These are phyloP conservation scores for Orchestes rusci DNA, from an alignment of 2,888 invertebrate species.

Conservation along the genomic window DNA sequence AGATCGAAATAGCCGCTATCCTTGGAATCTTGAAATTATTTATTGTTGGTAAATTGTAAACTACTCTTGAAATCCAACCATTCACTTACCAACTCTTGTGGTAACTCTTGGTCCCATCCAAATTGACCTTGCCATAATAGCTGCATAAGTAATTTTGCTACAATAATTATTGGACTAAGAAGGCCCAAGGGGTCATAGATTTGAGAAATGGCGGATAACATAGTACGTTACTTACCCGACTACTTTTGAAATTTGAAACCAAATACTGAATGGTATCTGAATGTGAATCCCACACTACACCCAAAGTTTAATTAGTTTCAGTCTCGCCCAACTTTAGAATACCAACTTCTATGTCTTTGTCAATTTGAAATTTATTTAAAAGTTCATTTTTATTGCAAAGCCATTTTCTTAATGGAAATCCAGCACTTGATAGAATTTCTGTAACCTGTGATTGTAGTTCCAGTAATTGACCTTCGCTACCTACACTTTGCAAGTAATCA, in stretches of 20 bases:
- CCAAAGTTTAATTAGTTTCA: constrained; percentile 18
- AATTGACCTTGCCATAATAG: constrained; percentile 14
- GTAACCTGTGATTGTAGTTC: no score
- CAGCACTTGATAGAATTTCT: constrained; percentile 12
- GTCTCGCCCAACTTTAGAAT: constrained; percentile 16
- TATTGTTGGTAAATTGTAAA: constrained; percentile 8
- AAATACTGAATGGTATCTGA: constrained; percentile 10
- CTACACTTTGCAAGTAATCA: constrained; percentile 18
- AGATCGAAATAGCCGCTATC: no score
- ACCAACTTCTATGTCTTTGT: constrained; percentile 6
- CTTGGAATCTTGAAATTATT: no score
- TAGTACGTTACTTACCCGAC: constrained; percentile 8
- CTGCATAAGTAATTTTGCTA: constrained; percentile 19
- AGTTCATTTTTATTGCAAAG: constrained; percentile 13
- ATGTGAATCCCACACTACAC: no score
- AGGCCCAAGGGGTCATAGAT: constrained; percentile 21
- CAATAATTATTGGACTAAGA: constrained; percentile 14
- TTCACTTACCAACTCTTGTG: constrained; percentile 5
- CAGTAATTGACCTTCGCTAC: no score
- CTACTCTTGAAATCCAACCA: constrained; percentile 9
- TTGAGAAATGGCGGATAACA: constrained; percentile 18
- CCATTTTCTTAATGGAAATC: constrained; percentile 23
- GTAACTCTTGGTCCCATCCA: constrained; percentile 15
- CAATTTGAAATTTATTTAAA: constrained; percentile 7
- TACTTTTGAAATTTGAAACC: constrained; percentile 4